These are phyloP conservation scores for Atherinosoma microstoma DNA, from an alignment of 2,797 vertebrate genomes.

Conservation along the genomic window DNA sequence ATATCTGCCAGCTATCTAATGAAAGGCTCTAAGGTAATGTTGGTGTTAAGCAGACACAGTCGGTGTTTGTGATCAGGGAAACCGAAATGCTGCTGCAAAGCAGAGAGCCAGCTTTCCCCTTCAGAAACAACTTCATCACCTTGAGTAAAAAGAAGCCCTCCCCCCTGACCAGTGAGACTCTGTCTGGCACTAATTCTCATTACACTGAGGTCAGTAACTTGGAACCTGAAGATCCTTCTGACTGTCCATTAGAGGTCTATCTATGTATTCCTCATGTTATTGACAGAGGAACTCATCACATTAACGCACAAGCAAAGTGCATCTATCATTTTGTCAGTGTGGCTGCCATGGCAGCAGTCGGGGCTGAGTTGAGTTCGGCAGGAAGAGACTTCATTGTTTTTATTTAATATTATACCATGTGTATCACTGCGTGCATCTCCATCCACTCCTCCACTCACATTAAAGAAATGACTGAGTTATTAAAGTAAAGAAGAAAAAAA, in stretches of 20 bases:
- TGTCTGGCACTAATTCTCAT: conserved; percentile 45
- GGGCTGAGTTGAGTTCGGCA: conserved; percentile 22
- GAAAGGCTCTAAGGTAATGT: conserved; percentile 1
- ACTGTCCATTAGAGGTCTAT: conserved; percentile 3
- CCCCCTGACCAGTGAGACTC: conserved; percentile 55
- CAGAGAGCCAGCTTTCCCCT: conserved; percentile 11
- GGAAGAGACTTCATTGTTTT: conserved; percentile 38
- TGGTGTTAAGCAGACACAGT: neutral
- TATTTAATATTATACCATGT: conserved; percentile 58
- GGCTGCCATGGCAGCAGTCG: conserved; percentile 52
- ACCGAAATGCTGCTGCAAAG: conserved; percentile 18
- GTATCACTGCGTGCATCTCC: conserved; percentile 46
- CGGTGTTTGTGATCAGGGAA: conserved; percentile 23
- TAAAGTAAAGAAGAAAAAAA: conserved; percentile 29
- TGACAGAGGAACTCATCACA: neutral
- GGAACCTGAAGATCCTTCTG: conserved; percentile 39
- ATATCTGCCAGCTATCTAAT: neutral
- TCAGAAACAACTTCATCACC: conserved; percentile 43
- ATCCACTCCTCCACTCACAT: conserved; percentile 33
- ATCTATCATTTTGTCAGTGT: conserved; percentile 50
- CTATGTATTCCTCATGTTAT: neutral
- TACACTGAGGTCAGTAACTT: conserved; percentile 53
- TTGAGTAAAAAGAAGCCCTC: conserved; percentile 6
- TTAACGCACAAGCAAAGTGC: conserved; percentile 40
- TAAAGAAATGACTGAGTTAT: conserved; percentile 44